Evolutionary conservation across 1,140 invertebrate genomes (phyloP).

Genomic region (Asobara japonica): DNA sequence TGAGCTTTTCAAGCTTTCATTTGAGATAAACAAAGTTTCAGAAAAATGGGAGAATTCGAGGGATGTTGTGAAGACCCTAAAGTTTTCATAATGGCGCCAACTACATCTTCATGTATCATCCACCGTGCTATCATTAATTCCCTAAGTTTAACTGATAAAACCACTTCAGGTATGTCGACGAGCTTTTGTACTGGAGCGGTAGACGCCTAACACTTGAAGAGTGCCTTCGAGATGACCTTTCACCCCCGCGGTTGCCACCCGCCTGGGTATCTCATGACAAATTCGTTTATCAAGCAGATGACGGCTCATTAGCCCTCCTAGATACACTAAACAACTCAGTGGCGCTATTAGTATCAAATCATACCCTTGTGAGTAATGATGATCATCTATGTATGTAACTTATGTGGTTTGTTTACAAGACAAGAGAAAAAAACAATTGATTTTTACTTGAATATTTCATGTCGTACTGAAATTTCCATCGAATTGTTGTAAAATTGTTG

Average conservation of each 20-base stretch:
- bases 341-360: conserved; percentile 82
- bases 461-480: too few species aligned
- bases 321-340: conserved; percentile 80
- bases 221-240: conserved; percentile 80
- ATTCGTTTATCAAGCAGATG: conserved; percentile 85
- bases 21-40: too few species aligned
- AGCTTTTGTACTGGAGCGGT: conserved; percentile 85
- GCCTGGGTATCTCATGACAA: conserved; percentile 82
- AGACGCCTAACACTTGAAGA: conserved; percentile 83
- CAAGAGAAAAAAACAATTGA: too few species aligned
- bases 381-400: background rate
- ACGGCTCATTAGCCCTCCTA: conserved; percentile 79
- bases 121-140: background rate
- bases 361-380: conserved; percentile 76
- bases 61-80: too few species aligned
- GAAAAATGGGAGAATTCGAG: too few species aligned
- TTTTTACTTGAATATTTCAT: too few species aligned
- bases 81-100: too few species aligned
- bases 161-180: conserved; percentile 78
- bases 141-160: background rate
- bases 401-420: too few species aligned
- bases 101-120: too few species aligned
- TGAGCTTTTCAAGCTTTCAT: too few species aligned
- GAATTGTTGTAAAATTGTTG: too few species aligned
- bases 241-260: conserved; percentile 76